phyloP scores from a whole-genome alignment of 2,113 vertebrate genomes.

The Danio rerio region DNA sequence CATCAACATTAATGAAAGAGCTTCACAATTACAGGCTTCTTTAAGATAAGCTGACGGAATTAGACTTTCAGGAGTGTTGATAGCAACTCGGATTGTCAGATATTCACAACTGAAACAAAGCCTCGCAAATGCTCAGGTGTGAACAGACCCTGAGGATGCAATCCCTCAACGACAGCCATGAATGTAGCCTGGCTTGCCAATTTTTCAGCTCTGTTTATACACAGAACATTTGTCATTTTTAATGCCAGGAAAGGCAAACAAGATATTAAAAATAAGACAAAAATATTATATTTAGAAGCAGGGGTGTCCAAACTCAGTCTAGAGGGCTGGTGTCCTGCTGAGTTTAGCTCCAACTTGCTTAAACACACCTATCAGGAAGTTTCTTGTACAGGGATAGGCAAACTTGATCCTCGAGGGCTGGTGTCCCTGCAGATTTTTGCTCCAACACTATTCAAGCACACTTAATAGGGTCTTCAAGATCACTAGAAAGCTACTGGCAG shows the following conservation, averaged over 20 bases:
- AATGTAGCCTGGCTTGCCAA: not conserved
- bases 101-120: not conserved
- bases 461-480: too few relatives aligned
- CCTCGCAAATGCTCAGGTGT: not conserved
- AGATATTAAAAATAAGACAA: too few relatives aligned
- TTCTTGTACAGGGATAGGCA: too few relatives aligned
- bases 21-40: not conserved
- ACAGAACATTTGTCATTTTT: not conserved
- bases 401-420: too few relatives aligned
- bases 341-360: too few relatives aligned
- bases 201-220: not conserved
- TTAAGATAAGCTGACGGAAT: not conserved
- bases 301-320: too few relatives aligned
- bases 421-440: too few relatives aligned
- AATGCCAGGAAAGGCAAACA: not conserved
- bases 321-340: too few relatives aligned
- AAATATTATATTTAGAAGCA: too few relatives aligned
- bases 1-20: not conserved
- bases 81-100: not conserved
- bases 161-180: not conserved
- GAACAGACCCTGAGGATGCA: not conserved
- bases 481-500: too few relatives aligned
- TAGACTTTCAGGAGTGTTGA: not conserved
- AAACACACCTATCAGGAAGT: too few relatives aligned
- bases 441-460: too few relatives aligned